Conservation (phyloP, 2,888 invertebrate genomes). For the Mythimna ferrago region DNA sequence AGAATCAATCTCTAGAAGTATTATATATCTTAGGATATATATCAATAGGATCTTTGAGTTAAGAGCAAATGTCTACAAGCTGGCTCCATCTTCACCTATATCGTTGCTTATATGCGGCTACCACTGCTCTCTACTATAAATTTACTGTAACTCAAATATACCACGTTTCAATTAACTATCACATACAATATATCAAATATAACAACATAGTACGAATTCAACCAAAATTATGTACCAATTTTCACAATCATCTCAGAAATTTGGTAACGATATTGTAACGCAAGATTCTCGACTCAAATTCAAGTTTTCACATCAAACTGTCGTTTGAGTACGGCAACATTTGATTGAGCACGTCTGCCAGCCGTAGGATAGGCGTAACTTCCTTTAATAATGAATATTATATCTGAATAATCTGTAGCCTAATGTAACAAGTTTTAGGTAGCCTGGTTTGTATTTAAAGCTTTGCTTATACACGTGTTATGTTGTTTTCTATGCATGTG, state of each 20-base stretch:
- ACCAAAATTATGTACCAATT: slow-evolving; percentile 35
- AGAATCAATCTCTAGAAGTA: too few species aligned
- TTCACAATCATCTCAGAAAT: slow-evolving; percentile 39
- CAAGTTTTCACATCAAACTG: slow-evolving; percentile 58
- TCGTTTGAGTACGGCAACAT: slow-evolving; percentile 36
- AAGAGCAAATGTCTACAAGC: too few species aligned
- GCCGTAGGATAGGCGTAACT: slow-evolving; percentile 10
- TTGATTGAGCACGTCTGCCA: slow-evolving; percentile 51
- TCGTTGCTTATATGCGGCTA: too few species aligned
- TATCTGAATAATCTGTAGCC: slow-evolving; percentile 34
- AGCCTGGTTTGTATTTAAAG: background rate
- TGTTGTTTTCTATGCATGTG: too few species aligned
- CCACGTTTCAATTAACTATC: too few species aligned
- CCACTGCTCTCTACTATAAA: too few species aligned
- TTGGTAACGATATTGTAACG: slow-evolving; percentile 46
- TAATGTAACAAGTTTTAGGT: background rate
- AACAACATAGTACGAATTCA: background rate
- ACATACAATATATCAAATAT: too few species aligned
- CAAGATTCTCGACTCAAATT: slow-evolving; percentile 41
- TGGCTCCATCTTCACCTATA: too few species aligned
- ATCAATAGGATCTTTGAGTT: too few species aligned
- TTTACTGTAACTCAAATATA: too few species aligned
- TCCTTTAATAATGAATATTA: slow-evolving; percentile 35
- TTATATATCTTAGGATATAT: too few species aligned
- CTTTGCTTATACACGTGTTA: too few species aligned